Base-by-base conservation (phyloP, 2,113 vertebrate species). In the Pipra filicauda region DNA sequence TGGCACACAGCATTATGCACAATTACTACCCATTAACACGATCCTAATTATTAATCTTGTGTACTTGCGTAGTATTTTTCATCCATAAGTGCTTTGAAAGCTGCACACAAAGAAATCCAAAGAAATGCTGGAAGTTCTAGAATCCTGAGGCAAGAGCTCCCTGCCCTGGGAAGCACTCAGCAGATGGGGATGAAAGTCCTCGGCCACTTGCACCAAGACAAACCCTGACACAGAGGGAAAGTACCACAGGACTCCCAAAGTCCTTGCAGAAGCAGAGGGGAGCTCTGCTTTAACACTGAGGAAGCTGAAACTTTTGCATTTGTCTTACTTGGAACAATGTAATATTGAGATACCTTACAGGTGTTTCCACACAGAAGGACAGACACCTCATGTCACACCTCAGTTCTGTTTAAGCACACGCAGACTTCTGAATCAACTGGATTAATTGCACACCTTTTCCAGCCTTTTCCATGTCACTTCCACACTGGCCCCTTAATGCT, bases 11-110 rank as follows among this genome's bases (percentile, higher is more conserved):
- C 67, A 93, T 91, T 93, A 80, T 43, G 33, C 71, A 79, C 62
- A 93, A 82, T 85, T 95, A 90, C 81, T 59, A 67, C 59, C 69
- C 61, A 76, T 85, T 85, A 88, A 80, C 51, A 85, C 30, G 64
- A 88, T 83, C 87, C 70, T 91, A 73, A 94, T 91, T 85, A 76
- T 83, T 70, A 54, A 77, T 85, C 75, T 89, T 91, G 46, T 83
- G 22, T 24, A 64, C 59, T 88, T 88, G 43, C 43, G 46, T 67
- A 62, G 59, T 7, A 24, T 55, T 88, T 93, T 59, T 81, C 55
- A 81, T 71, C 55, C 80, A 76, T 54, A 41, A 78, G 55, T 52
- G 49, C 26, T 76, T 66, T 62, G 64, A 89, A 91, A 88, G 46
- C 16, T 85, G 4, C 26, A 15, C 19, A 39, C 58, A 66, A 76